These are phyloP conservation scores for Toxotes jaculatrix DNA, from an alignment of 2,113 vertebrate genomes.

Conservation along the genomic window DNA sequence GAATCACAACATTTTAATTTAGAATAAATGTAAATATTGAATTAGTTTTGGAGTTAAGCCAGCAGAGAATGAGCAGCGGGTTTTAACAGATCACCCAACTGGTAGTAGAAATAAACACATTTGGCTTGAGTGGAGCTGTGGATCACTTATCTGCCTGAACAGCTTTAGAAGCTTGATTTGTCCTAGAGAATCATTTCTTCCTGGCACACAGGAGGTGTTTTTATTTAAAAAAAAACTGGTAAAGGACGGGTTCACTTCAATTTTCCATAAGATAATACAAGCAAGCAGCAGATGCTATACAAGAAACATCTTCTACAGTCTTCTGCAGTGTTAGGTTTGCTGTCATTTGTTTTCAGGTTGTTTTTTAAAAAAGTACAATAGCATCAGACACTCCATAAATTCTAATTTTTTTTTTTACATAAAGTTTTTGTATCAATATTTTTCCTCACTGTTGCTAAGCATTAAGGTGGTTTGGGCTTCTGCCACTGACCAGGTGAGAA, in stretches of 20 bases:
- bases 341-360: slow-evolving; percentile 1
- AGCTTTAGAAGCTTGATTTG: slow-evolving; percentile 41
- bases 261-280: slow-evolving; percentile 17
- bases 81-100: slow-evolving; percentile 42
- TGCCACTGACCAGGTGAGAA: slow-evolving; percentile 4
- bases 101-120: slow-evolving; percentile 46
- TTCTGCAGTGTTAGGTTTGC: slow-evolving; percentile 20
- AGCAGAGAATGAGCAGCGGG: background rate
- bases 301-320: slow-evolving; percentile 16
- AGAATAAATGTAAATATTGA: slow-evolving; percentile 21
- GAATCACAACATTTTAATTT: slow-evolving; percentile 35
- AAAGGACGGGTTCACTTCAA: background rate
- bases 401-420: background rate
- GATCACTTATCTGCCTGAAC: slow-evolving; percentile 52
- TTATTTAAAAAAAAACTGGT: slow-evolving; percentile 17
- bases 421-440: too few species aligned
- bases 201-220: background rate
- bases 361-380: background rate
- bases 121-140: slow-evolving; percentile 30
- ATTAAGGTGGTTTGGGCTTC: background rate
- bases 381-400: background rate
- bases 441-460: background rate
- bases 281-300: slow-evolving; percentile 24
- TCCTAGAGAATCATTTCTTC: slow-evolving; percentile 36
- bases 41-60: slow-evolving; percentile 15